A percentile compares a stretch with the other conserved stretches of the same genome.
These are phyloP conservation scores for Nettapus auritus DNA, from an alignment of 2,113 vertebrate genomes.

Conservation along the genomic window DNA sequence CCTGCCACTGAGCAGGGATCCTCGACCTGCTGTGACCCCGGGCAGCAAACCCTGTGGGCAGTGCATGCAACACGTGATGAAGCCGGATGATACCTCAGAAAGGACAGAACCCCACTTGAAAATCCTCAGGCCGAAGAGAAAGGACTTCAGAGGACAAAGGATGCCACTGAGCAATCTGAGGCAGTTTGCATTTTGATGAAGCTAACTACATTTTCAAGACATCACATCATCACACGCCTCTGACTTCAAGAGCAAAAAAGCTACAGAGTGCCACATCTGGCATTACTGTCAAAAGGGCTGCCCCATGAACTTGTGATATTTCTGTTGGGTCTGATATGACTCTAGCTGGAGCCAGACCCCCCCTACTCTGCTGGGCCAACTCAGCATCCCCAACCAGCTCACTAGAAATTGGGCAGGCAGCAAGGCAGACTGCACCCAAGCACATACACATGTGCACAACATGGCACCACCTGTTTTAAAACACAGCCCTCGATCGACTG, in stretches of 20 bases:
- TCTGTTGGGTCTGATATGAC: not conserved
- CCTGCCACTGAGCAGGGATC: not conserved
- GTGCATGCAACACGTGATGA: not conserved
- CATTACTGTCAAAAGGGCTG: not conserved
- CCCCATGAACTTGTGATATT: not conserved
- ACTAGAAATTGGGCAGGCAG: not conserved
- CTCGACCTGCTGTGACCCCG: rapidly evolving
- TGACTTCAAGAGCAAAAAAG: not conserved
- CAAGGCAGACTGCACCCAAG: not conserved
- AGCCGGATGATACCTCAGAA: not conserved
- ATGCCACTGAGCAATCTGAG: not conserved
- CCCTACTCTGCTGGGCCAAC: not conserved
- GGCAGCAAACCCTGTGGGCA: not conserved
- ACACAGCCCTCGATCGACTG: not conserved
- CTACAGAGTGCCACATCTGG: not conserved
- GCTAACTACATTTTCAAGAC: not conserved
- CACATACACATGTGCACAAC: not conserved
- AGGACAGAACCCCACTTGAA: not conserved
- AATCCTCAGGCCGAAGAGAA: not conserved
- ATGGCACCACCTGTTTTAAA: not conserved
- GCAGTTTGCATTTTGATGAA: not conserved
- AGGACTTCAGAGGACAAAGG: not conserved
- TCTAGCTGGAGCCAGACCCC: not conserved
- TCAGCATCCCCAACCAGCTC: not conserved
- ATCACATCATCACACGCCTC: not conserved